Base-by-base conservation (phyloP, 30 jellyfish, hydroid and myxozoan genomes). In the Hydra vulgaris region DNA sequence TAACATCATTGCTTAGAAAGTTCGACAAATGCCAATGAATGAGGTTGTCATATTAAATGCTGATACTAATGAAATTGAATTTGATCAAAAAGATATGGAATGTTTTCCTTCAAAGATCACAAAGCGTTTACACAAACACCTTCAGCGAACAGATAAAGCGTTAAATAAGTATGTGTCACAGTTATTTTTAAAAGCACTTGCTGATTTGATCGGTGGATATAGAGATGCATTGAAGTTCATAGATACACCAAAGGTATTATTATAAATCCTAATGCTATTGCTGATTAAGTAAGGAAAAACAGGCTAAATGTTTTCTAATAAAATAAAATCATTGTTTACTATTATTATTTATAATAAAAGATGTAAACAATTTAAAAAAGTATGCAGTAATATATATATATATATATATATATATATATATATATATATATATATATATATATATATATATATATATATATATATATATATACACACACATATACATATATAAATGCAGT, bases 171-270 rank as follows among this genome's bases (percentile, higher is more conserved):
- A 91, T 78, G 95, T 91, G n/a, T 95, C 98, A 17, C 79, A 87
- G 23, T 96, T 82, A 70, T 91, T 91, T 74, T 86, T 91, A 18
- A 86, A 89, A 0, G 98, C 95, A 3, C 93, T 91, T 67, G 98
- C 94, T 18, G 88, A 86, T 70, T 82, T 91, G 81, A 91, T 91
- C 72, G 98, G 98, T 82, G 98, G 98, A 25, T 91, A 91, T 72
- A 80, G 90, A 54, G 98, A 91, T 76, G 95, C 98, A 0, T 72
- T 91, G 66, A 84, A 83, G 55, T 91, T 86, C 81, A 87, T 78
- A 79, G 96, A 91, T 71, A 80, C 85, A 17, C 89, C 72, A 24
- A 87, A 90, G 86, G 97, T 90, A 77, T 15, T 71, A n/a, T n/a
- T n/a, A n/a, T n/a, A n/a, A n/a, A n/a, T 18, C 18, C n/a, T n/a